Conservation (phyloP, 2,113 vertebrate genomes). For the Mystacornis crossleyi region DNA sequence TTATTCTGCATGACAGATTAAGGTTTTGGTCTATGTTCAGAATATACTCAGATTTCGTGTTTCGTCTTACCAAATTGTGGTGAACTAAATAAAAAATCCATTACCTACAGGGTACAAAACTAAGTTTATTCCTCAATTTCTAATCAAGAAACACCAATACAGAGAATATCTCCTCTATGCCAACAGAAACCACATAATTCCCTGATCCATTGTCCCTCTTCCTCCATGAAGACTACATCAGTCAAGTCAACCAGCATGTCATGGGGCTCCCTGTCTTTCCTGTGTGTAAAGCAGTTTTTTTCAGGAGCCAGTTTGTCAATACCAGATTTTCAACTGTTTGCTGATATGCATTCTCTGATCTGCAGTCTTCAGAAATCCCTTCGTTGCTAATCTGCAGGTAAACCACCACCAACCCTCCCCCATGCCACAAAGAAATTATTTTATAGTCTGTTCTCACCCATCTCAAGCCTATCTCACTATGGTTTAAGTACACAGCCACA, state of each 20-base stretch:
- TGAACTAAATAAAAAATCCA: neutral
- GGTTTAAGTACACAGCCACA: neutral
- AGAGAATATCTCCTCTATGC: neutral
- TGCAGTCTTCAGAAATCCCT: neutral
- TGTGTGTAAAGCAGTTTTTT: neutral
- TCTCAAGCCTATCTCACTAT: neutral
- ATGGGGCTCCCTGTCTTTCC: neutral
- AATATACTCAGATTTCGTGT: neutral
- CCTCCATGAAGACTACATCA: neutral
- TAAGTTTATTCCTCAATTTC: neutral
- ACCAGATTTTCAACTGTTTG: neutral
- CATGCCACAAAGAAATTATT: neutral
- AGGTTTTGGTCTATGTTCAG: neutral
- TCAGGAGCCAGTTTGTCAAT: neutral
- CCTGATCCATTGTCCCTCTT: neutral
- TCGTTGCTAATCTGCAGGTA: neutral
- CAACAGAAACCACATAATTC: neutral
- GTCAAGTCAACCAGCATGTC: neutral
- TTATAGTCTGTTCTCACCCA: neutral
- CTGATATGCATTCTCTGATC: neutral
- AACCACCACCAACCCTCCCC: neutral
- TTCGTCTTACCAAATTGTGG: neutral
- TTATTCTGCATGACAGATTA: neutral
- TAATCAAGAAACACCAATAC: neutral
- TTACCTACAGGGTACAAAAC: neutral